Percentiles rank a stretch among this genome's conserved stretches.
These are phyloP conservation scores for Bucco capensis DNA, from an alignment of 2,113 vertebrate genomes.

Conservation along the genomic window DNA sequence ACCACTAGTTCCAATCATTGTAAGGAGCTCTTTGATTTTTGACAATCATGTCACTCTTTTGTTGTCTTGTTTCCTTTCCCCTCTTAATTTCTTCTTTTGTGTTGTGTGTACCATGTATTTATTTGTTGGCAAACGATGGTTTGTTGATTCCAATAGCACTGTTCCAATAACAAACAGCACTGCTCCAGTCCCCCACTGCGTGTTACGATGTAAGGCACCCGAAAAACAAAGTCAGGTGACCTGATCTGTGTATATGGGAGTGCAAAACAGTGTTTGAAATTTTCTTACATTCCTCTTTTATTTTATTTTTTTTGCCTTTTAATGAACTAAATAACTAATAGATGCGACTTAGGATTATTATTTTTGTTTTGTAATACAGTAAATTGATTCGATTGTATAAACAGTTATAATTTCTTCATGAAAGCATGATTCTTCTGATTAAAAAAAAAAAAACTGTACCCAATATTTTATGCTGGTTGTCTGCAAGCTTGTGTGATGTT, in stretches of 20 bases:
- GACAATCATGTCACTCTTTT: conserved; percentile 93
- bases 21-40: conserved; percentile 90
- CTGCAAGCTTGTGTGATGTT: conserved; percentile 98
- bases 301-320: conserved; percentile 85
- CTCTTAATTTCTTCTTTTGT: conserved; percentile 76
- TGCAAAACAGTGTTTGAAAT: conserved; percentile 91
- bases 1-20: conserved; percentile 91
- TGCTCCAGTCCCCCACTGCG: conserved; percentile 85
- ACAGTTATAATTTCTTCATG: conserved; percentile 93
- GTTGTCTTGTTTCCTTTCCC: conserved; percentile 69
- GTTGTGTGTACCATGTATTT: conserved; percentile 96
- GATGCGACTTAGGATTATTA: conserved; percentile 78
- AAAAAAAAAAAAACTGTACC: conserved; percentile 83
- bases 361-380: conserved; percentile 86
- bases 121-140: conserved; percentile 98
- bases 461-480: conserved; percentile 96
- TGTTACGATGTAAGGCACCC: conserved; percentile 72
- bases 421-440: conserved; percentile 99
- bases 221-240: conserved; percentile 76
- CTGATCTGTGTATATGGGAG: conserved; percentile 85
- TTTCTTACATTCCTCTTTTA: conserved; percentile 87
- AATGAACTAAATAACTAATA: conserved; percentile 92
- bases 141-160: conserved; percentile 97
- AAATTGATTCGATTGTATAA: conserved; percentile 94
- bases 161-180: conserved; percentile 89